phyloP scores from a whole-genome alignment of 2,113 vertebrate genomes.

The Seriola dumerili region DNA sequence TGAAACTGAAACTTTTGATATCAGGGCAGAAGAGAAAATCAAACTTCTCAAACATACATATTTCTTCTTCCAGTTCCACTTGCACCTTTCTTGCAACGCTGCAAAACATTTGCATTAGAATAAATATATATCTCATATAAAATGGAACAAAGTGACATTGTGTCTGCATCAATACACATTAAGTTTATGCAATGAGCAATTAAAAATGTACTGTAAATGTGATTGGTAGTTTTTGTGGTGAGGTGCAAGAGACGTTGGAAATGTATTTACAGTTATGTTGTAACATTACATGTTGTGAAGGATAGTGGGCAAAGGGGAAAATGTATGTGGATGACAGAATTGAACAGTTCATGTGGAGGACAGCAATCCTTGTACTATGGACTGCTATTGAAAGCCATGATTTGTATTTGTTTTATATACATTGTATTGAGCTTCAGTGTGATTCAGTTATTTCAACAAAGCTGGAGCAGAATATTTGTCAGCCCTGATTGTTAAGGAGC shows the following conservation, averaged over 20 bases:
- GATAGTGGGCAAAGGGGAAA: not conserved
- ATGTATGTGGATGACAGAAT: not conserved
- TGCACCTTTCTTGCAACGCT: not conserved
- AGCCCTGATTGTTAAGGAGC: accelerated
- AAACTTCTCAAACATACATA: not conserved
- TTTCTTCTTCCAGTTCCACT: not conserved
- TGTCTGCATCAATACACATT: not conserved
- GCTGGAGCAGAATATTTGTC: not conserved
- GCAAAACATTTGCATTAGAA: not conserved
- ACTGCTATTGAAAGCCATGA: not conserved
- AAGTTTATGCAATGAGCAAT: not conserved
- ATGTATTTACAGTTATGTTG: not conserved
- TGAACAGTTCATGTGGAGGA: not conserved
- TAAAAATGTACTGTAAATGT: not conserved
- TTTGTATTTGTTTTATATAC: not conserved
- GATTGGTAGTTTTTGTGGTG: not conserved
- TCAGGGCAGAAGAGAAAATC: not conserved
- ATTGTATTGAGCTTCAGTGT: not conserved
- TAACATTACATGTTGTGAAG: not conserved
- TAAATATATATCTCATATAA: not conserved
- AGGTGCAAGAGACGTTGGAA: too few relatives aligned
- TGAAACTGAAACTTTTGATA: not conserved
- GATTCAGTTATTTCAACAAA: not conserved
- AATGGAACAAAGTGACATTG: not conserved
- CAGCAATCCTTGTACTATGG: not conserved